A percentile compares a stretch with the other conserved stretches of the same genome.
Conservation (phyloP, 2,113 vertebrate species). For the Noturus placidus region DNA sequence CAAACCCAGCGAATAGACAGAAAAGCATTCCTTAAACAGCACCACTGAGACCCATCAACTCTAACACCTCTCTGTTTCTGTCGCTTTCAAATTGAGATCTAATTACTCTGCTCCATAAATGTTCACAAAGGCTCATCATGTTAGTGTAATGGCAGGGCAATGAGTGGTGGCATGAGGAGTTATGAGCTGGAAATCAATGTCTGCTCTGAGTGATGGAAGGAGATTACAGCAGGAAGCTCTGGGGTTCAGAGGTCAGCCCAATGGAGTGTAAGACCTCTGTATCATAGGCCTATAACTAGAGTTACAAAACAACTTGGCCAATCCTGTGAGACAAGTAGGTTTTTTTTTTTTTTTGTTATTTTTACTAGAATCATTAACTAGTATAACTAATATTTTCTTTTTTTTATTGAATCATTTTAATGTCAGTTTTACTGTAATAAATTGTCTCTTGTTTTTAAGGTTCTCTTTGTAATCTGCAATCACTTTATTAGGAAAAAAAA, state of each 20-base stretch:
- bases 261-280: background rate
- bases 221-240: conserved; percentile 6
- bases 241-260: conserved; percentile 31
- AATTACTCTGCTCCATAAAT: conserved; percentile 37
- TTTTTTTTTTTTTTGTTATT: background rate
- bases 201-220: conserved; percentile 18
- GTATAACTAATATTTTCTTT: background rate
- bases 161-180: conserved; percentile 27
- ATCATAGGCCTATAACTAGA: background rate
- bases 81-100: conserved; percentile 25
- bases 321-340: no score
- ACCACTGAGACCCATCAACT: conserved; percentile 34
- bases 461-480: background rate
- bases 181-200: conserved; percentile 41
- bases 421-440: background rate
- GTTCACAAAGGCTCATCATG: conserved; percentile 35
- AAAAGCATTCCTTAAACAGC: conserved; percentile 63
- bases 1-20: conserved; percentile 58
- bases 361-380: background rate
- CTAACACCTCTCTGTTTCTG: background rate
- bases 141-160: conserved; percentile 34
- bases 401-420: background rate
- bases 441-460: background rate
- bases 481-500: background rate
- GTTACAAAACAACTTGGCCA: background rate